phyloP scores from a whole-genome alignment of 2,797 vertebrate species.

The Cichlasoma orientale region DNA sequence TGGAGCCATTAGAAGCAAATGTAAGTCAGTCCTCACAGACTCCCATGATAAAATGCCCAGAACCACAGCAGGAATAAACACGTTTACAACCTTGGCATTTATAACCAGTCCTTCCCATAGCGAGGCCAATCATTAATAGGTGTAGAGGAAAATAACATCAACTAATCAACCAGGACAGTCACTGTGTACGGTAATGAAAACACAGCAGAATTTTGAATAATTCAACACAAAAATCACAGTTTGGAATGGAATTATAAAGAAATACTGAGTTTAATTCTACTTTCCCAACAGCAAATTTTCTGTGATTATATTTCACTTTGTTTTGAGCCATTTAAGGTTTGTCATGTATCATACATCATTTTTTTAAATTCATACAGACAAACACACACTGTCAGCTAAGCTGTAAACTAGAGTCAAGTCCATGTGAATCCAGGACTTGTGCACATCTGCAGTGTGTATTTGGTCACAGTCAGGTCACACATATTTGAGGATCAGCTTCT shows the following conservation, averaged over 20 bases:
- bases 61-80: no score
- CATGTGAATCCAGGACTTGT: neutral
- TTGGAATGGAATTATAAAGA: neutral
- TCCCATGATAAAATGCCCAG: no score
- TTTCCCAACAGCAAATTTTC: neutral
- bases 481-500: constrained; percentile 81
- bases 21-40: no score
- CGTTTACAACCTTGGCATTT: no score
- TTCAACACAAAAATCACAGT: neutral
- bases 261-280: no score
- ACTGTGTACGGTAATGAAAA: neutral
- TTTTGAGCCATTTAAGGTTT: neutral
- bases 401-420: neutral
- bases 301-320: neutral
- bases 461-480: neutral
- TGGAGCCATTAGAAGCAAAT: no score
- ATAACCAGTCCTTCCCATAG: no score
- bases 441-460: neutral
- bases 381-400: no score
- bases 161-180: neutral
- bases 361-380: no score
- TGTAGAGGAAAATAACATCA: neutral
- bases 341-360: no score
- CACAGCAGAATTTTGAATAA: neutral
- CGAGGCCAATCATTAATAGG: no score